Evolutionary conservation across 2,888 invertebrate genomes (phyloP).

Genomic region (Euclidia mi): DNA sequence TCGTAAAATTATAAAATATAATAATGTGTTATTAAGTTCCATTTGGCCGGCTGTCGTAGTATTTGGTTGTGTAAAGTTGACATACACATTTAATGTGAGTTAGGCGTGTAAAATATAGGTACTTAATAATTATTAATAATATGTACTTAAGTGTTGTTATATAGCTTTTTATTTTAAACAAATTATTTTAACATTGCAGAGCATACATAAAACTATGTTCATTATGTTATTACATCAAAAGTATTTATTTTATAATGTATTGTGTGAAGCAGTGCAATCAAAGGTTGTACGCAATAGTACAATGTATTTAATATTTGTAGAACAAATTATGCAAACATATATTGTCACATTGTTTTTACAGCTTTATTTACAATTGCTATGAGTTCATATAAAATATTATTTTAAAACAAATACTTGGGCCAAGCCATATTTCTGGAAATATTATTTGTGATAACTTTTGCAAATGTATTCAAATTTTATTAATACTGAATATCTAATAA

Average conservation of each 20-base stretch:
- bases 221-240: too few relatives aligned
- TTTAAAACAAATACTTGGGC: conserved; percentile 10
- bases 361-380: conserved; percentile 5
- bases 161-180: conserved; percentile 45
- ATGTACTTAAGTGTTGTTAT: conserved; percentile 53
- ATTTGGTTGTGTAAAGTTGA: conserved; percentile 40
- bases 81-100: conserved; percentile 48
- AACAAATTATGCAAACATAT: background rate
- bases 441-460: conserved; percentile 18
- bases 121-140: conserved; percentile 16
- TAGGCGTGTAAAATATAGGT: conserved; percentile 29
- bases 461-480: conserved; percentile 13
- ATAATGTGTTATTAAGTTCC: too few relatives aligned
- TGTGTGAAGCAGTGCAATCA: background rate
- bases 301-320: background rate
- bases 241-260: too few relatives aligned
- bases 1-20: background rate
- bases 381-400: background rate
- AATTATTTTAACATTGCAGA: conserved; percentile 14
- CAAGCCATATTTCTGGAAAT: conserved; percentile 8
- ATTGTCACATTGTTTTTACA: conserved; percentile 8
- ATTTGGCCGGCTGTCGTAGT: conserved; percentile 18
- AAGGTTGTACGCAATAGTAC: background rate
- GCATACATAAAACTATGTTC: too few relatives aligned
- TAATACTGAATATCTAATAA: conserved; percentile 10